Conservation (phyloP, 2,888 invertebrate genomes). For the Byasa hedistus region DNA sequence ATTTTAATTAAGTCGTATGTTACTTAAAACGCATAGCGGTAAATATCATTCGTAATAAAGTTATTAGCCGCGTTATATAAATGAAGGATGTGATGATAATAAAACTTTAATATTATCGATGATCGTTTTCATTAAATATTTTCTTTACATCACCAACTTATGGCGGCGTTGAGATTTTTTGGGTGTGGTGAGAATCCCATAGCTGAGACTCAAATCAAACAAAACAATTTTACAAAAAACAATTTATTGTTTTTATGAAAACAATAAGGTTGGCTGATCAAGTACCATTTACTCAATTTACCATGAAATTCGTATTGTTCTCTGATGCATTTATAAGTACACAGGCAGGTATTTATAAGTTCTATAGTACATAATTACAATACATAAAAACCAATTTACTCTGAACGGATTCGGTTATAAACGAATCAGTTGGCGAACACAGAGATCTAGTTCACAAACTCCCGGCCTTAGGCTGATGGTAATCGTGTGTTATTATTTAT, state of each 20-base stretch:
- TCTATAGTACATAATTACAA: slow-evolving; percentile 32
- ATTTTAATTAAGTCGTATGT: too few relatives aligned
- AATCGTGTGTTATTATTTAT: slow-evolving; percentile 31
- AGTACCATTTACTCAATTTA: slow-evolving; percentile 30
- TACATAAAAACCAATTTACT: slow-evolving; percentile 30
- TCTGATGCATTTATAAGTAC: slow-evolving; percentile 31
- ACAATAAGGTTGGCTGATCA: slow-evolving; percentile 30
- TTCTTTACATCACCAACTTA: too few relatives aligned
- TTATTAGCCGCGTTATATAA: neutral
- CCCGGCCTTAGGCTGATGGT: slow-evolving; percentile 27
- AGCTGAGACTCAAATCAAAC: slow-evolving; percentile 29
- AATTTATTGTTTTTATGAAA: slow-evolving; percentile 31
- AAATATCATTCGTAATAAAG: neutral
- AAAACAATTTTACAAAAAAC: slow-evolving; percentile 31
- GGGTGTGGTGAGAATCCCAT: slow-evolving; percentile 28
- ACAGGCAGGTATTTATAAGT: slow-evolving; percentile 30
- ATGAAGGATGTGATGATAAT: neutral
- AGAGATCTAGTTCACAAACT: slow-evolving; percentile 30
- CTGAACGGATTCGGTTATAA: slow-evolving; percentile 27
- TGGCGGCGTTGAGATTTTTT: too few relatives aligned
- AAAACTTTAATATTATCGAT: neutral
- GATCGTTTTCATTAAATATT: too few relatives aligned
- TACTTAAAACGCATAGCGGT: neutral
- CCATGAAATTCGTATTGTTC: slow-evolving; percentile 29
- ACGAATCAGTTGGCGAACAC: slow-evolving; percentile 24